Evolutionary conservation across 2,113 vertebrate genomes (phyloP), one percentile per base, ranked within the genome.

Genomic region (Brachyistius frenatus): DNA sequence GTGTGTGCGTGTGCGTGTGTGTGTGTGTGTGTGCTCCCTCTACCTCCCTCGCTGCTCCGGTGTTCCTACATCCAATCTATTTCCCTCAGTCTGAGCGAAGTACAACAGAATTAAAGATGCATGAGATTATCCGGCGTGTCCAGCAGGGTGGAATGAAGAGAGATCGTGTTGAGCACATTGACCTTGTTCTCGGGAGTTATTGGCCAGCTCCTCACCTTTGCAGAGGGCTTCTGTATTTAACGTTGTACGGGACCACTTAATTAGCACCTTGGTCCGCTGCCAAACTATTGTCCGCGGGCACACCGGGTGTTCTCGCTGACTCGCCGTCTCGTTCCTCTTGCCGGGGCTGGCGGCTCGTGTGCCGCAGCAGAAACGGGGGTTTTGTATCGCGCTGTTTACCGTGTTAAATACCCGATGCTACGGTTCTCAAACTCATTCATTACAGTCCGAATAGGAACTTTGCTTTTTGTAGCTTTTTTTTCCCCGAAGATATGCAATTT

Each of bases 41-140:
- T 23, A 23, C 23, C 23, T 23, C 23, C 46, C 32, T 61, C 58
- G 64, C 46, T 63, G 52, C 50, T 73, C 69, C 70, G 57, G 16
- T 65, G 66, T 63, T 84, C 23, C 54, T 68, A 80, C 81, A 70
- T 85, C 54, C 78, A 83, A 73, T 84, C 81, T 58, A 65, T 86
- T 84, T 74, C 66, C 23, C 69, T 83, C 44, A 54, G 77, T 57
- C 76, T 61, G 53, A 70, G 71, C 65, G 62, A 23, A 74, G 80
- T 78, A 83, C 69, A 84, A 81, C 76, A 77, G 80, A 79, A 90
- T 93, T 88, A 90, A 91, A 90, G 84, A 89, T 92, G 86, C 82
- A 91, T 90, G 80, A 92, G 77, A 88, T 89, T 86, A 86, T 89
- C 53, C 62, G 23, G 67, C 66, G 50, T 78, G 86, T 90, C 85